Evolutionary conservation across 2,797 vertebrate species (phyloP).

Genomic region (Bufotes viridis): DNA sequence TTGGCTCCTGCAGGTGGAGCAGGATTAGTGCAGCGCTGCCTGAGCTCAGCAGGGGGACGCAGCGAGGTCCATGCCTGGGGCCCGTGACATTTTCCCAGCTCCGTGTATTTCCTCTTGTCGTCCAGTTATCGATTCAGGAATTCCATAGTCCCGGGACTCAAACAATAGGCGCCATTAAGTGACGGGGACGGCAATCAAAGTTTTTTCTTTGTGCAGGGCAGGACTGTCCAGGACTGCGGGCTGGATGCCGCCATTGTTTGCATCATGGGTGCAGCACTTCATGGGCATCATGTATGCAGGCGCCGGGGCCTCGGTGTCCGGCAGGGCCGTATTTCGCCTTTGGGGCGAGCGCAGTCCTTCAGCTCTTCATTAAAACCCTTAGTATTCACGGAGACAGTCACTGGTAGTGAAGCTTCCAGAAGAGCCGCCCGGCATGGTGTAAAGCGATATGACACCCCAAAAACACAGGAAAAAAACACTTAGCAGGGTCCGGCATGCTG

Average conservation of each 20-base stretch:
- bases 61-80: neutral
- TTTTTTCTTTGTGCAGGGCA: neutral
- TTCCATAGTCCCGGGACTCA: constrained; percentile 16
- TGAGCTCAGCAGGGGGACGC: neutral
- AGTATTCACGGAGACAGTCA: constrained; percentile 22
- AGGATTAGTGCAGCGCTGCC: constrained; percentile 1
- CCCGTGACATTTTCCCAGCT: neutral
- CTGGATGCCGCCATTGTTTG: neutral
- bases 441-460: neutral
- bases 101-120: too few species aligned
- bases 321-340: constrained; percentile 6
- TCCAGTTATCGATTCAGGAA: constrained; percentile 8
- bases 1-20: neutral
- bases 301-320: neutral
- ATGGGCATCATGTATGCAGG: neutral
- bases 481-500: too few species aligned
- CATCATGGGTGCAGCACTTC: neutral
- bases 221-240: neutral
- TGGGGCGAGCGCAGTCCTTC: neutral
- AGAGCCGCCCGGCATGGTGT: neutral
- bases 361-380: constrained; percentile 40
- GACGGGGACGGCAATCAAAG: neutral
- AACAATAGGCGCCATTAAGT: constrained; percentile 15
- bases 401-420: constrained; percentile 4
- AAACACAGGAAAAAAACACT: neutral